Evolutionary conservation across 2,113 vertebrate genomes (phyloP), one percentile per base, ranked within the genome.

Genomic region (Myrmophylax atrothorax): DNA sequence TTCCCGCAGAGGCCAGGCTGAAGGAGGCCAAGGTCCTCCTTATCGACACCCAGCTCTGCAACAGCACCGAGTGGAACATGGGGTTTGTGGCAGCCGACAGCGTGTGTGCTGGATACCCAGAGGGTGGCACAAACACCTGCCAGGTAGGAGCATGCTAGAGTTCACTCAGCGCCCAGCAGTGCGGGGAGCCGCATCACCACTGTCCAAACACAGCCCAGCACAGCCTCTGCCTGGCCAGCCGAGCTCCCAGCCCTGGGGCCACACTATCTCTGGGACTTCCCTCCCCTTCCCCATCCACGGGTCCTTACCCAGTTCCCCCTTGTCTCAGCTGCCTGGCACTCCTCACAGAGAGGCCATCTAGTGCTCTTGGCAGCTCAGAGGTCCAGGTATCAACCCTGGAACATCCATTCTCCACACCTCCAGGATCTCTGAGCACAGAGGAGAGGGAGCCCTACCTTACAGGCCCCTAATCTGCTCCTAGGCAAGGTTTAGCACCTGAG

Each of bases 181-280:
- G 4, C 23, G 3, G n/a, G 20, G 35, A 69, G 55, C 40, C 38
- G 19, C 26, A 49, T 12, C 12, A 15, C 19, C 14, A 8, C 14
- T 13, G 5, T 37, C 52, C 37, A 44, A 52, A 38, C 26, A 28
- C 37, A 74, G 26, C 14, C 37, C 37, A 42, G 42, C 1, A 0
- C 2, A 1, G 8, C 17, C 77, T 60, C 15, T 38, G 29, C 73
- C 58, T 20, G 15, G 8, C 29, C 24, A 31, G 19, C 20, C 2
- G 40, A 42, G 40, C 52, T 46, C 17, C 35, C 14, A 63, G 2
- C 17, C 29, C 14, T 3, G 25, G n/a, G 7, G 40, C 29, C 10
- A 1, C 14, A 53, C 6, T 0, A 0, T 25, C 0, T 0, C n/a
- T 60, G 22, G 22, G 52, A n/a, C 8, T 74, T 42, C 35, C 2